phyloP scores from a whole-genome alignment of 1,140 invertebrate species.

The Cydia splendana region DNA sequence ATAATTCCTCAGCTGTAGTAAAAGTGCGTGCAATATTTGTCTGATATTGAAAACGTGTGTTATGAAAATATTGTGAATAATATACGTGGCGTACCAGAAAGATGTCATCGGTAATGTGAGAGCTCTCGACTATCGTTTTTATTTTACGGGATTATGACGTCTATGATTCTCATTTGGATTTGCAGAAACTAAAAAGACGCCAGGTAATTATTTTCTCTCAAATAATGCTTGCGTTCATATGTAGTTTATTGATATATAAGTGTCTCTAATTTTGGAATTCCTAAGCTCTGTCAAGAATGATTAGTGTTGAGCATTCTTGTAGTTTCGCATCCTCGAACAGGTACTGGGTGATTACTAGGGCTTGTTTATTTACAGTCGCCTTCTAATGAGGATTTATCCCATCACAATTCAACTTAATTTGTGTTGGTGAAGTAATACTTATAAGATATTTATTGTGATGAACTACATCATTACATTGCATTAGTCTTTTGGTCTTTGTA shows the following conservation, averaged over 20 bases:
- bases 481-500: neutral
- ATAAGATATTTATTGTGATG: conserved; percentile 11
- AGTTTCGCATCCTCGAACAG: conserved; percentile 36
- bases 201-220: conserved; percentile 53
- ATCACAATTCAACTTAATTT: neutral
- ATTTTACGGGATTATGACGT: conserved; percentile 74
- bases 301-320: conserved; percentile 64
- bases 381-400: neutral
- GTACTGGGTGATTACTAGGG: neutral
- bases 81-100: conserved; percentile 65
- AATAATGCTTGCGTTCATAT: conserved; percentile 28
- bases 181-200: conserved; percentile 59
- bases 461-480: neutral
- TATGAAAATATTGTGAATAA: conserved; percentile 47
- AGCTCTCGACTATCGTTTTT: conserved; percentile 72
- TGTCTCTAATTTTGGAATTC: conserved; percentile 76
- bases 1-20: conserved; percentile 62
- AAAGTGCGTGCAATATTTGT: conserved; percentile 50
- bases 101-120: conserved; percentile 77
- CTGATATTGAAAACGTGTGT: conserved; percentile 53
- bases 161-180: conserved; percentile 64
- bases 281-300: conserved; percentile 67
- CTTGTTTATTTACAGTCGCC: conserved; percentile 24
- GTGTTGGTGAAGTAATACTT: neutral
- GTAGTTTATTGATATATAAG: conserved; percentile 53